Evolutionary conservation across 2,888 invertebrate species (phyloP).

Genomic region (Alloscopus bannaensis): DNA sequence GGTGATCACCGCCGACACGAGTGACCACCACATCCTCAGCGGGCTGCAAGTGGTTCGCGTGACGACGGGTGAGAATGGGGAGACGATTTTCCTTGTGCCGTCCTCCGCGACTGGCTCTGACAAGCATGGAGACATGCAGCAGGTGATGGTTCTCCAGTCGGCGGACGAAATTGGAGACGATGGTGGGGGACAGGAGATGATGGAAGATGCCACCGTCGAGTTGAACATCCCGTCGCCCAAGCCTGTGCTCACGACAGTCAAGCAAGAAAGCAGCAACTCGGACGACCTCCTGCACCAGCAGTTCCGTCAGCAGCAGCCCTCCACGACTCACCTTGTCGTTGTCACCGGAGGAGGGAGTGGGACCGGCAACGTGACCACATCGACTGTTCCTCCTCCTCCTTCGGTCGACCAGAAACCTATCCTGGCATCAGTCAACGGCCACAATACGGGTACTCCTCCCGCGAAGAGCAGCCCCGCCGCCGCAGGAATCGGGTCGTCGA

Average conservation of each 20-base stretch:
- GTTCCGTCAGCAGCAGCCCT: neutral
- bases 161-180: slow-evolving; percentile 42
- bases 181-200: neutral
- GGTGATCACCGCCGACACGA: slow-evolving; percentile 41
- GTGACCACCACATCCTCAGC: slow-evolving; percentile 49
- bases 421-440: slow-evolving; percentile 35
- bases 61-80: slow-evolving; percentile 55
- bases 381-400: neutral
- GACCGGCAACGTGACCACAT: neutral
- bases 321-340: slow-evolving; percentile 38
- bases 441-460: neutral
- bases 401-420: slow-evolving; percentile 36
- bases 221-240: slow-evolving; percentile 55
- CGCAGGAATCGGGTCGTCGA: no score
- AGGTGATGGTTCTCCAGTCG: slow-evolving; percentile 55
- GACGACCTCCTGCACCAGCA: neutral
- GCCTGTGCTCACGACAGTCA: slow-evolving; percentile 47
- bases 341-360: slow-evolving; percentile 22
- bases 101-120: slow-evolving; percentile 27
- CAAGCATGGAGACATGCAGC: slow-evolving; percentile 49
- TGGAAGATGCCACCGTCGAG: slow-evolving; percentile 47
- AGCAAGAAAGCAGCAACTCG: slow-evolving; percentile 36
- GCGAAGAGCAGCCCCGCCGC: slow-evolving; percentile 22
- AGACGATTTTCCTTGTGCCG: slow-evolving; percentile 60
- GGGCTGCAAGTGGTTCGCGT: slow-evolving; percentile 59